Base-by-base conservation (phyloP, 2,888 invertebrate species). In the Deilephila elpenor region DNA sequence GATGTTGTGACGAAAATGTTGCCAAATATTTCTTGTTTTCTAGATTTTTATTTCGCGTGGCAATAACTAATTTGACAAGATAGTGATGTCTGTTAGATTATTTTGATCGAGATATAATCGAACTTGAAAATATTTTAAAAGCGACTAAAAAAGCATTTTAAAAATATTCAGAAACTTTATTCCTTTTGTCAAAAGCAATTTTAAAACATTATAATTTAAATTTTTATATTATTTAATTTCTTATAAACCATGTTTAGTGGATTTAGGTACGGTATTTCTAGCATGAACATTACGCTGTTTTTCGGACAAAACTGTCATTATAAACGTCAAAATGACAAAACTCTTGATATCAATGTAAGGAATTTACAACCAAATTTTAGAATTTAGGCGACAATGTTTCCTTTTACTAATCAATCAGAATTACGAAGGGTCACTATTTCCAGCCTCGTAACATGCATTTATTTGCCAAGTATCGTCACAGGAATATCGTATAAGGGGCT, bases 391-490 rank as follows among this genome's bases (percentile, higher is more conserved):
- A 82, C 51, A 53, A 93, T 94, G 94, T 93, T 93, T 88, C 87
- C 90, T 1, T 64, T 93, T 73, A 86, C 90, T 67, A 90, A 91
- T 85, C 90, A 93, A 76, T 79, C 91, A 71, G 94, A 94, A 85
- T 78, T 93, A 73, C 84, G 91, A 82, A 89, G 89, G 86, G 86
- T 92, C 59, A 93, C 91, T 17, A 84, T 95, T 79, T 95, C 96
- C 59, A 95, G 95, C 86, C 89, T 95, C 53, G 89, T 96, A 78
- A 96, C 96, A 59, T 96, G 96, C 82, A 94, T 96, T 87, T 96
- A 96, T 83, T 90, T 96, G 78, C 95, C 96, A 4, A 93, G 93
- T 75, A 94, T 96, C 75, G 84, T 96, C 56, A 93, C 95, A 73
- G 89, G 95, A 59, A 89, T 96, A 80, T 94, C 95, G 34, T 95